Evolutionary conservation across 2,113 vertebrate species (phyloP).

Genomic region (Halichoeres trimaculatus): DNA sequence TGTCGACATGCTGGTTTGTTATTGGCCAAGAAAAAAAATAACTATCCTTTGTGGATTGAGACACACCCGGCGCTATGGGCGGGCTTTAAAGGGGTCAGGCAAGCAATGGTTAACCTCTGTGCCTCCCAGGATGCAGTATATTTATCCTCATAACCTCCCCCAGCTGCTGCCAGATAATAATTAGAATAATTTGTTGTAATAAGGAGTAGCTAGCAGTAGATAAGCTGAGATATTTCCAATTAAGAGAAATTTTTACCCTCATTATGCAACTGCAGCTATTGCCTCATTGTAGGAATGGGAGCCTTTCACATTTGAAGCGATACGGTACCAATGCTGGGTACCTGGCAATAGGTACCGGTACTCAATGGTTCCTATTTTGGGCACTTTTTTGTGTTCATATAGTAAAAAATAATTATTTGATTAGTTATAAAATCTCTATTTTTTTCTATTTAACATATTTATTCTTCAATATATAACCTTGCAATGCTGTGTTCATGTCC

Average conservation of each 20-base stretch:
- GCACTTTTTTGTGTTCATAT: too few species aligned
- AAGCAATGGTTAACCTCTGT: background rate
- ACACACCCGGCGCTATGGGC: background rate
- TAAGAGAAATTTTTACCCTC: background rate
- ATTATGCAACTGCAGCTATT: background rate
- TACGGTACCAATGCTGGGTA: too few species aligned
- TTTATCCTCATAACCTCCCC: too few species aligned
- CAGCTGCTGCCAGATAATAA: background rate
- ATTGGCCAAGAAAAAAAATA: conserved; percentile 43
- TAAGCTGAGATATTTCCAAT: background rate
- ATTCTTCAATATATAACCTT: too few species aligned
- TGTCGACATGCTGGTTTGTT: conserved; percentile 49
- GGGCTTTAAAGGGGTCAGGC: background rate
- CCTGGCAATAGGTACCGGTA: too few species aligned
- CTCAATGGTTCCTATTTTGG: too few species aligned
- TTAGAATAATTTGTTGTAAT: background rate
- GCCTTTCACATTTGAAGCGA: too few species aligned
- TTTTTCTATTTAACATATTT: too few species aligned
- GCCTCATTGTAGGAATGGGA: background rate
- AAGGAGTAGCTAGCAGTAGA: background rate
- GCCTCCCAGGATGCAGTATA: too few species aligned
- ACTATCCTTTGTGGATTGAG: conserved; percentile 42
- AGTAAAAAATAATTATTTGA: too few species aligned
- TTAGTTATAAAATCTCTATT: too few species aligned
- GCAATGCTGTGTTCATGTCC: too few species aligned